These are phyloP conservation scores for Monochamus alternatus DNA, from an alignment of 2,888 invertebrate species.

Conservation along the genomic window DNA sequence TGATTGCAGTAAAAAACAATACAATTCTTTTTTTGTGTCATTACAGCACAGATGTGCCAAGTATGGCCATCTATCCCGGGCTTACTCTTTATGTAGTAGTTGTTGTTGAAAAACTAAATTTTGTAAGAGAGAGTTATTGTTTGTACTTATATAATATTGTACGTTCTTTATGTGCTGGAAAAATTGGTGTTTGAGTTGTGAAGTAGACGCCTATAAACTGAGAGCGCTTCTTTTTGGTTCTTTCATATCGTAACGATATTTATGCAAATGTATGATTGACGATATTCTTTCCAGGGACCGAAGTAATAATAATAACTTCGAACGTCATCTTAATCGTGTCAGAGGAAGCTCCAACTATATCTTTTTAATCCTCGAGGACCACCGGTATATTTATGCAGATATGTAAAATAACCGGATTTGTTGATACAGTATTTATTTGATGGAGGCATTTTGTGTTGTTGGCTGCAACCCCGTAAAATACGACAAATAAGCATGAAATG, in stretches of 20 bases:
- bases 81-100: too few relatives aligned
- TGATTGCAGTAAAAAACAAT: too few relatives aligned
- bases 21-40: too few relatives aligned
- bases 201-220: too few relatives aligned
- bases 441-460: conserved; percentile 54
- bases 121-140: too few relatives aligned
- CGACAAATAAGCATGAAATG: conserved; percentile 62
- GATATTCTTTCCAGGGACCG: neutral
- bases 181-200: too few relatives aligned
- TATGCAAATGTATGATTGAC: conserved; percentile 13
- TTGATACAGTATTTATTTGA: conserved; percentile 59
- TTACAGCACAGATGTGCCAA: too few relatives aligned
- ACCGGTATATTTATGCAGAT: conserved; percentile 47
- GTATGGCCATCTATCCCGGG: too few relatives aligned
- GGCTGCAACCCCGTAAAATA: conserved; percentile 57
- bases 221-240: neutral
- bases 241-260: conserved; percentile 3
- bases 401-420: conserved; percentile 55
- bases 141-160: too few relatives aligned
- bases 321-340: conserved; percentile 51
- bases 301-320: conserved; percentile 48
- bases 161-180: too few relatives aligned
- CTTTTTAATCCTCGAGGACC: conserved; percentile 44
- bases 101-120: too few relatives aligned
- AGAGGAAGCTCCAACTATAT: conserved; percentile 42